These are phyloP conservation scores for Pristionchus arcanus DNA, from an alignment of 2,888 invertebrate species.

Conservation along the genomic window DNA sequence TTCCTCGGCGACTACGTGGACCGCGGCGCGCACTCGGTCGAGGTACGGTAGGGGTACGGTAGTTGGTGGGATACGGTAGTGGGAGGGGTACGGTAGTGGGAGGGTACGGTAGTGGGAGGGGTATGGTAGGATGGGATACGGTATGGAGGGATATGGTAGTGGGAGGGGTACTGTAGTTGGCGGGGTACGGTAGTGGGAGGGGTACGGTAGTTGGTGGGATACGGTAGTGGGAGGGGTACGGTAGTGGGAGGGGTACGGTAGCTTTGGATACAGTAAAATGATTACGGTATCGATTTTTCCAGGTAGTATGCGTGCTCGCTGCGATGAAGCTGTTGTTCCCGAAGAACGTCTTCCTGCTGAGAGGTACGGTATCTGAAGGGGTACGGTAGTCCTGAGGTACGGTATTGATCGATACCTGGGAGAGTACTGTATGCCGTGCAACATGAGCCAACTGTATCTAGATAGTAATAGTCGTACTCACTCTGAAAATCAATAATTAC, in stretches of 20 bases:
- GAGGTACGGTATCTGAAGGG: not conserved
- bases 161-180: constrained; percentile 50
- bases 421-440: too few relatives aligned
- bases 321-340: constrained; percentile 35
- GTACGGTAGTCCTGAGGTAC: not conserved
- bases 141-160: not conserved
- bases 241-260: not conserved
- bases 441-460: too few relatives aligned
- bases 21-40: constrained; percentile 52
- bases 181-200: not conserved
- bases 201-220: not conserved
- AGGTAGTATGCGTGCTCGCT: constrained; percentile 25
- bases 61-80: not conserved
- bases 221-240: too few relatives aligned
- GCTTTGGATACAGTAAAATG: too few relatives aligned
- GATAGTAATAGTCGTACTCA: too few relatives aligned
- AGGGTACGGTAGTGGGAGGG: not conserved
- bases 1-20: constrained; percentile 56
- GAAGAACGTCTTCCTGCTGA: constrained; percentile 14
- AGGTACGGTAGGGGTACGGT: constrained; percentile 15
- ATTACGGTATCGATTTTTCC: not conserved
- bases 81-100: too few relatives aligned
- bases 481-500: constrained; percentile 56
- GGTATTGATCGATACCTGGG: not conserved
- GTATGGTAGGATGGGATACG: too few relatives aligned